Percentiles rank a stretch among this genome's conserved stretches.
Conservation (phyloP, 2,888 invertebrate genomes). For the Gymnoscelis rufifasciata region DNA sequence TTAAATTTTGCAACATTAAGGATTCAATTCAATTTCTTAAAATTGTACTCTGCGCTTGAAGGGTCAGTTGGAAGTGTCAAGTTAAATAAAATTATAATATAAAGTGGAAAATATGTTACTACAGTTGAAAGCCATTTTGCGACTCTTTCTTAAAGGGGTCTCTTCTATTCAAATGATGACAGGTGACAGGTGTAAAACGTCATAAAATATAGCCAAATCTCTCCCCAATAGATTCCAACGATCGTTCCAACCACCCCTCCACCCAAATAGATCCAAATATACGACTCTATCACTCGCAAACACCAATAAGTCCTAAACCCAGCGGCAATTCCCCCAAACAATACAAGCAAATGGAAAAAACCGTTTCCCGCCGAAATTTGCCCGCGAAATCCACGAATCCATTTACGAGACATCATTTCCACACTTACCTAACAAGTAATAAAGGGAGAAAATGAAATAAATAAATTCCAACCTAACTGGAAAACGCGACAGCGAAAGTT, state of each 20-base stretch:
- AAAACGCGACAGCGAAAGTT: conserved; percentile 67
- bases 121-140: no score
- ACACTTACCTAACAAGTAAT: conserved; percentile 39
- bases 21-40: no score
- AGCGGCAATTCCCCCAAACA: conserved; percentile 20
- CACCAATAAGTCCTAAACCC: conserved; percentile 14
- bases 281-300: conserved; percentile 13
- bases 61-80: no score
- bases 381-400: conserved; percentile 24
- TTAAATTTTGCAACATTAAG: no score
- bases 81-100: no score
- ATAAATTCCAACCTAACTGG: conserved; percentile 33
- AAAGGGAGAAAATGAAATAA: conserved; percentile 50
- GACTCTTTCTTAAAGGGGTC: no score
- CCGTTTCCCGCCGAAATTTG: conserved; percentile 18
- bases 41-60: no score
- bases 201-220: background rate
- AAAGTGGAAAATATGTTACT: no score
- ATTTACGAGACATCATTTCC: conserved; percentile 31
- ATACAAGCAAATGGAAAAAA: conserved; percentile 21
- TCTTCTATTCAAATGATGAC: no score
- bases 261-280: conserved; percentile 16
- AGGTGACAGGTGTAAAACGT: no score
- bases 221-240: background rate
- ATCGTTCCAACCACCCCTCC: conserved; percentile 6